Conservation (phyloP, 2,113 vertebrate genomes). For the Petromus typicus region DNA sequence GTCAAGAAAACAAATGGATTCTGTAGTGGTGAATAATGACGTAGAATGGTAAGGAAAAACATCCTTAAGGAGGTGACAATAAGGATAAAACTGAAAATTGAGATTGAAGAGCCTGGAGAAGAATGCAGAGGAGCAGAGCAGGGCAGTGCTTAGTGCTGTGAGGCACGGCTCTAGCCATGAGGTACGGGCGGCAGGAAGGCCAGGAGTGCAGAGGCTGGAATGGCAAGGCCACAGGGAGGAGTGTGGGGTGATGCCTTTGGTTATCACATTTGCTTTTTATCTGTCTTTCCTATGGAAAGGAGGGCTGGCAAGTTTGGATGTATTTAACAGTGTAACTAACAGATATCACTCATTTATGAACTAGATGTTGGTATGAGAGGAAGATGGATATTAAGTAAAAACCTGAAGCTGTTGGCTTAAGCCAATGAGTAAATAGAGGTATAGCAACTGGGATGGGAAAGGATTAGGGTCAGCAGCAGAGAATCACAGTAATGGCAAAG, state of each 20-base stretch:
- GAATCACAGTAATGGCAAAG: too few species aligned
- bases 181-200: neutral
- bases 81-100: neutral
- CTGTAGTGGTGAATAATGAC: neutral
- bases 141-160: neutral
- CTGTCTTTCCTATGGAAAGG: neutral
- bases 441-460: neutral
- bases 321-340: neutral
- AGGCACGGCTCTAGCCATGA: accelerated
- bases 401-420: neutral
- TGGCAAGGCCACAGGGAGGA: neutral
- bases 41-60: neutral
- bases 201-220: too few species aligned
- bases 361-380: neutral
- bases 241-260: neutral
- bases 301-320: too few species aligned
- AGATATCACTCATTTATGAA: neutral
- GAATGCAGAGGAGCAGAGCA: neutral
- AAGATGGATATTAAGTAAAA: neutral
- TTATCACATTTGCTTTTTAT: neutral
- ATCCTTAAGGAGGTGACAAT: neutral
- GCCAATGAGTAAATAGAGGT: neutral
- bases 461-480: too few species aligned
- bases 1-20: neutral
- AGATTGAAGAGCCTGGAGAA: neutral